These are phyloP conservation scores for Falco novaeseelandiae DNA, from an alignment of 2,797 vertebrate species.

Conservation along the genomic window DNA sequence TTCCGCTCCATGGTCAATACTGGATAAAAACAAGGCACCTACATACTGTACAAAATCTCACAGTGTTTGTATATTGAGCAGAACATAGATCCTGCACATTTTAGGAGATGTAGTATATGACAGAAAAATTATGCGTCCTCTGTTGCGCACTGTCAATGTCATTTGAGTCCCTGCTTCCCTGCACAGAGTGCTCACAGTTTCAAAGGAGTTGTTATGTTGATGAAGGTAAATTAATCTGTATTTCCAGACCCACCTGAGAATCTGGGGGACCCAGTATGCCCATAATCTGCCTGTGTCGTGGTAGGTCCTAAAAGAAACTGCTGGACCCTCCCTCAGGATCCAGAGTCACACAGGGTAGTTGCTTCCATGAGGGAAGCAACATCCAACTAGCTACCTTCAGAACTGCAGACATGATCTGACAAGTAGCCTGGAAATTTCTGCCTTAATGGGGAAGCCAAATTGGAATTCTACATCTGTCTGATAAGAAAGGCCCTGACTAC, in stretches of 20 bases:
- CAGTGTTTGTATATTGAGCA: background rate
- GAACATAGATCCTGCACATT: background rate
- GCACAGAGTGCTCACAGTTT: background rate
- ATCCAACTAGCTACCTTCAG: background rate
- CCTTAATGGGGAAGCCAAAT: slow-evolving; percentile 8
- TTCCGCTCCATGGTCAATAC: background rate
- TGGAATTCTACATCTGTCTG: background rate
- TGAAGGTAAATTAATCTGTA: slow-evolving; percentile 26
- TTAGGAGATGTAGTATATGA: background rate
- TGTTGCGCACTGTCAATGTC: background rate
- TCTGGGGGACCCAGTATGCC: background rate
- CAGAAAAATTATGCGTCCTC: background rate
- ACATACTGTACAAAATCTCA: background rate
- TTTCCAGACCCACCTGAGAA: background rate
- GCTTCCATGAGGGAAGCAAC: background rate
- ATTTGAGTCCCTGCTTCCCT: slow-evolving; percentile 32
- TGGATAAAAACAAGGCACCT: background rate
- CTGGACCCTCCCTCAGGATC: background rate
- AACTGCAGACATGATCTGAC: background rate
- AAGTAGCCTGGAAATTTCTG: slow-evolving; percentile 34
- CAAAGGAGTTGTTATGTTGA: slow-evolving; percentile 10
- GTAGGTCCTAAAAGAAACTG: background rate
- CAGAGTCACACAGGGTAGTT: background rate
- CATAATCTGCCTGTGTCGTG: background rate
- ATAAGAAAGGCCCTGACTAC: slow-evolving; percentile 22